Evolutionary conservation across 2,888 invertebrate genomes (phyloP).

Genomic region (Scaptomyza caliginosa): DNA sequence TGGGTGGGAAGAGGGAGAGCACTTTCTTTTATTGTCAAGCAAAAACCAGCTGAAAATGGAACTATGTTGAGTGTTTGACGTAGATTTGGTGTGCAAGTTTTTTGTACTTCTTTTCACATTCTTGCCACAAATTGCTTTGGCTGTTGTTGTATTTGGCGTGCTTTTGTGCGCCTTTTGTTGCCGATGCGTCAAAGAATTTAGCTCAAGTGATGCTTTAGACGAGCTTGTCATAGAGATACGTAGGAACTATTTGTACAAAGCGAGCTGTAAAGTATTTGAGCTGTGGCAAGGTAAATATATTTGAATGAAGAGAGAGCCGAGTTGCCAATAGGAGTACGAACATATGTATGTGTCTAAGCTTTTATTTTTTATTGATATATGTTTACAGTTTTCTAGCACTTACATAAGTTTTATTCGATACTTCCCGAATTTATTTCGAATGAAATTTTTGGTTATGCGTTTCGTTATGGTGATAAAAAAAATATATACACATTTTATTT

Average conservation of each 20-base stretch:
- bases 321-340: background rate
- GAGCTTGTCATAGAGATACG: constrained; percentile 1
- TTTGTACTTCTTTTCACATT: constrained; percentile 27
- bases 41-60: constrained; percentile 47
- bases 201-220: constrained; percentile 62
- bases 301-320: background rate
- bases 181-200: constrained; percentile 74
- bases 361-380: background rate
- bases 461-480: no score
- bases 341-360: background rate
- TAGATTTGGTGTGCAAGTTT: constrained; percentile 50
- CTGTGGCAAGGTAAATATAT: background rate
- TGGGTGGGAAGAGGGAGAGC: background rate
- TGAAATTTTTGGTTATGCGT: no score
- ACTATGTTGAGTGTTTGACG: constrained; percentile 77
- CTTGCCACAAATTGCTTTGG: constrained; percentile 54
- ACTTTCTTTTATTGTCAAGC: constrained; percentile 40
- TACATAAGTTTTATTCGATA: background rate
- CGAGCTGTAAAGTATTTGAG: background rate
- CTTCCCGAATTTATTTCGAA: no score
- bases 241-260: background rate
- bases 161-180: constrained; percentile 59
- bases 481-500: no score
- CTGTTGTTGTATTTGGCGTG: constrained; percentile 15
- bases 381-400: background rate